Percentiles rank a stretch among this genome's conserved stretches.
phyloP scores from a whole-genome alignment of 2,113 vertebrate species.

The Acrocephalus kingi region DNA sequence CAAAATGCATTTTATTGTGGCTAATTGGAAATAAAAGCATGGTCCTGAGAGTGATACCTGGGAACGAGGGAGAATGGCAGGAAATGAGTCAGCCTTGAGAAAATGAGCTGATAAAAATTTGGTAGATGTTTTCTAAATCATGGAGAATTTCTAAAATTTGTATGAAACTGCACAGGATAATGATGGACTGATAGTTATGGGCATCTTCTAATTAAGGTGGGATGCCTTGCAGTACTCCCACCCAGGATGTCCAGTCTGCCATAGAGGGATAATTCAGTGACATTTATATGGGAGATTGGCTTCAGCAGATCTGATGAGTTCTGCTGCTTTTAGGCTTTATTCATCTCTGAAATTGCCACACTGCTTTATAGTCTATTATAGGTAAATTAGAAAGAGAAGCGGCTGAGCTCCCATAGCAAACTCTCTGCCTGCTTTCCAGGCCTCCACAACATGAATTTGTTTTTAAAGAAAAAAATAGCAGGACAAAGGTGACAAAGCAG shows the following conservation, averaged over 20 bases:
- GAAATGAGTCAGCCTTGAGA: not conserved
- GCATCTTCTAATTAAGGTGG: not conserved
- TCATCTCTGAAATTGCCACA: conserved; percentile 60
- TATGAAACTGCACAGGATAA: not conserved
- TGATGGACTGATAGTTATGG: not conserved
- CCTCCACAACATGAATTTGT: conserved; percentile 35
- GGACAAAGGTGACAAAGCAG: conserved; percentile 78
- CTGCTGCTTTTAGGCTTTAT: conserved; percentile 22
- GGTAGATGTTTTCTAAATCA: not conserved
- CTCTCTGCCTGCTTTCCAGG: conserved; percentile 22
- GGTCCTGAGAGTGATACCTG: not conserved
- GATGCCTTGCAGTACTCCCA: not conserved
- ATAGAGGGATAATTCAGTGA: not conserved
- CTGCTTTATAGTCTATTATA: not conserved
- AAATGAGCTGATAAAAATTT: not conserved
- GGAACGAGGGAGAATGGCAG: not conserved
- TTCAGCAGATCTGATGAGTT: not conserved
- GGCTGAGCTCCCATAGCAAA: conserved; percentile 53
- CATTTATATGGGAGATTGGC: not conserved
- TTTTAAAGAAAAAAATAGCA: conserved; percentile 56
- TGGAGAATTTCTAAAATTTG: not conserved
- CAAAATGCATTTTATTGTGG: not conserved
- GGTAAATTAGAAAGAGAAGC: conserved; percentile 42
- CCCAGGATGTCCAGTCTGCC: fast-evolving
- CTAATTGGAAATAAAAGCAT: not conserved